These are phyloP conservation scores for Chromobotia macracanthus DNA, from an alignment of 2,797 vertebrate species.

Conservation along the genomic window DNA sequence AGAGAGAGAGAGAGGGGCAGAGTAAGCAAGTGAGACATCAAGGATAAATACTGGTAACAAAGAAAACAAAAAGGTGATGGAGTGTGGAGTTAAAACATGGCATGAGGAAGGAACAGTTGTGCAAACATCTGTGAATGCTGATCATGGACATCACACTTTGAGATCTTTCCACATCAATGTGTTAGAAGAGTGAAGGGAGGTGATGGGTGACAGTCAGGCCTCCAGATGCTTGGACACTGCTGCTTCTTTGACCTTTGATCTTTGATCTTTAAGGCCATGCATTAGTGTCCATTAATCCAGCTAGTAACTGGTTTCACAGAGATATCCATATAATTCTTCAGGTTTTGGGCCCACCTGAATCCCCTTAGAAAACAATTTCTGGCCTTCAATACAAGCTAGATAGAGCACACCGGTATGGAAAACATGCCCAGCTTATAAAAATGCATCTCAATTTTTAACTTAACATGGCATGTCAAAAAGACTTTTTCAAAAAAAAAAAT, in stretches of 20 bases:
- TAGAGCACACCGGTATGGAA: too few species aligned
- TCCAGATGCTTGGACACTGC: constrained; percentile 39
- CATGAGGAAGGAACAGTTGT: constrained; percentile 59
- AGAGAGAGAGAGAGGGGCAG: constrained; percentile 59
- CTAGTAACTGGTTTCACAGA: too few species aligned
- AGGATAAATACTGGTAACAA: constrained; percentile 50
- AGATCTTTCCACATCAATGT: constrained; percentile 1
- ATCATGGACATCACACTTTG: constrained; percentile 3
- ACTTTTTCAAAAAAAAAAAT: too few species aligned
- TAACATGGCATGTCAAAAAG: too few species aligned
- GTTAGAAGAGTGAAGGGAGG: neutral
- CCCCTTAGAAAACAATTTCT: too few species aligned
- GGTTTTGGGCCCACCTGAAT: too few species aligned
- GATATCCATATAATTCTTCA: too few species aligned
- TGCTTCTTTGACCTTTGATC: neutral
- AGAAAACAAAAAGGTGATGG: constrained; percentile 57
- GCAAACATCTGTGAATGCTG: neutral
- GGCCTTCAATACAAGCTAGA: too few species aligned
- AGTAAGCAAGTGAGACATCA: constrained; percentile 50
- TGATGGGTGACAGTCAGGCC: constrained; percentile 56
- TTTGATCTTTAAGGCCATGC: too few species aligned
- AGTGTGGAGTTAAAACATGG: constrained; percentile 60
- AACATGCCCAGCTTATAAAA: too few species aligned
- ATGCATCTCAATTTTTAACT: too few species aligned
- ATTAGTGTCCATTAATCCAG: neutral